Evolutionary conservation across 2,113 vertebrate species (phyloP).

Genomic region (Archilochus colubris): DNA sequence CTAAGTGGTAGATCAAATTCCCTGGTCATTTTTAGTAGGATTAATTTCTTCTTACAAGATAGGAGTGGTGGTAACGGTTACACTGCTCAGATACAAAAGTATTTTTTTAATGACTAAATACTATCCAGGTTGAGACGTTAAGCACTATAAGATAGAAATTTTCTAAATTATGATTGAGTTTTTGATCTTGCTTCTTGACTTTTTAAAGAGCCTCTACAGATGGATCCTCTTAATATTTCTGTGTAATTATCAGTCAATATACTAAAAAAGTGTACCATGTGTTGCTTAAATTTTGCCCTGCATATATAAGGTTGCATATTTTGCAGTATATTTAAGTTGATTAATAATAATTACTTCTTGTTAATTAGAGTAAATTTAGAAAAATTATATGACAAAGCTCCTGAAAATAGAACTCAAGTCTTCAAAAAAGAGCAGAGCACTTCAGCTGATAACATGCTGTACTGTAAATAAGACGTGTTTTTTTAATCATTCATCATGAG

Average conservation of each 20-base stretch:
- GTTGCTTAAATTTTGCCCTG: neutral
- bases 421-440: neutral
- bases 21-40: neutral
- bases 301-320: neutral
- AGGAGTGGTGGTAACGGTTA: neutral
- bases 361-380: neutral
- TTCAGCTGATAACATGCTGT: neutral
- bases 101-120: neutral
- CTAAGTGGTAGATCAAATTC: neutral
- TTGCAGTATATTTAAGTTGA: neutral
- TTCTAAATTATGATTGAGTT: neutral
- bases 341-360: neutral
- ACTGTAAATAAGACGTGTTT: neutral
- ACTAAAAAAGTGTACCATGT: neutral
- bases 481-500: neutral
- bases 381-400: neutral
- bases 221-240: neutral
- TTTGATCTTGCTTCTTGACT: neutral
- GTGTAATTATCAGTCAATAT: neutral
- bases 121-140: neutral
- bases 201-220: slow-evolving; percentile 3
- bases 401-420: neutral
- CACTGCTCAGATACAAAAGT: neutral
- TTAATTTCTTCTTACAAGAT: neutral
- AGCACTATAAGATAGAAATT: neutral